Evolutionary conservation across 2,113 vertebrate species (phyloP), one percentile per base, ranked within the genome.

Genomic region (Pterocles burchelli): DNA sequence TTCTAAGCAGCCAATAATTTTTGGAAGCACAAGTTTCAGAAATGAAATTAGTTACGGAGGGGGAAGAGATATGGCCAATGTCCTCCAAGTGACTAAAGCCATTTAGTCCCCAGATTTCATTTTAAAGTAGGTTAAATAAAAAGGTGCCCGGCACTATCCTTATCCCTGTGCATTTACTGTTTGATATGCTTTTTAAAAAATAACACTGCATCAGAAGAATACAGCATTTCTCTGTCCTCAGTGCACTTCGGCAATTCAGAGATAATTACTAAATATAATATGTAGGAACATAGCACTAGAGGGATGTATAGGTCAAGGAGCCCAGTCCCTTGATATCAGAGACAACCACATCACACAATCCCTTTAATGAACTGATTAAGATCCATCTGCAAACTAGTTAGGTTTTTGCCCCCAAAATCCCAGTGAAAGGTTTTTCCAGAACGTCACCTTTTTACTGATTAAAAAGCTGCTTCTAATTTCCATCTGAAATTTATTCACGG

Each of bases 391-490:
- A 86, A 92, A 92, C 55, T 55, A 88, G 82, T 63, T 83, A 66
- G 63, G 36, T 19, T 58, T 83, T 92, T 85, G 87, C 66, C 85
- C 89, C 91, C 77, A 63, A 72, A 95, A 94, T 94, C 91, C 89
- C 94, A 96, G 45, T 62, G 91, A 95, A 95, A 91, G 58, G 71
- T 67, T 96, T 81, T 94, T 82, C 81, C 49, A 95, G 84, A 94
- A 54, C 74, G 58, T 95, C 78, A 79, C 66, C 81, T 82, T 95
- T 96, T 85, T 70, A 87, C 70, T 96, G 94, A 95, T 97, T 96
- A 95, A 90, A 93, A 94, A 88, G 70, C 85, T 54, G 72, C 70
- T 85, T 76, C 95, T 96, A 95, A 95, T 97, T 96, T 96, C 85
- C 95, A 95, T 93, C 74, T 73, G 58, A 91, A 96, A 97, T 96